Evolutionary conservation across 2,797 vertebrate genomes (phyloP).

Genomic region (Neosilurus hyrtlii): DNA sequence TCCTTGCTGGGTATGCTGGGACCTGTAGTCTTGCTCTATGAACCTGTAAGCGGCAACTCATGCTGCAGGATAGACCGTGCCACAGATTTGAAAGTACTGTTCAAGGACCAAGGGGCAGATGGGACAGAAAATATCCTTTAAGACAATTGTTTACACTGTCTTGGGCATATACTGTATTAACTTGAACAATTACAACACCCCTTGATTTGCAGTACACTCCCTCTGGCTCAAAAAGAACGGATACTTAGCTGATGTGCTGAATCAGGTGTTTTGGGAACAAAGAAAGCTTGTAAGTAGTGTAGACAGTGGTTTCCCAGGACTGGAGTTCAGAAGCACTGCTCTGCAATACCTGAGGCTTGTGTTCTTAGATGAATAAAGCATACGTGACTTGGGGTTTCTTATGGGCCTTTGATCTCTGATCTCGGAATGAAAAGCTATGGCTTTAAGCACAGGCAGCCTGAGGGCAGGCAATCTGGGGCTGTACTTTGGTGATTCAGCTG

Average conservation of each 20-base stretch:
- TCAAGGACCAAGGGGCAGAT: too few species aligned
- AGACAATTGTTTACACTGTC: not conserved
- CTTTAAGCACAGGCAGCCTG: constrained; percentile 30
- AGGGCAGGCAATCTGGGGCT: constrained; percentile 24
- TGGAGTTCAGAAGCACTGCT: constrained; percentile 1
- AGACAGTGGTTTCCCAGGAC: not conserved
- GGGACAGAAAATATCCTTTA: not conserved
- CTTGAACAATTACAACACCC: not conserved
- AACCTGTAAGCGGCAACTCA: too few species aligned
- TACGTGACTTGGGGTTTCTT: constrained; percentile 32
- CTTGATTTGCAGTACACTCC: not conserved
- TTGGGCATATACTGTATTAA: not conserved
- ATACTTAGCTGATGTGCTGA: constrained; percentile 19
- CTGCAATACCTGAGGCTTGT: constrained; percentile 3
- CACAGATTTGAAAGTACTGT: too few species aligned
- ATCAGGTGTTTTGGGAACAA: constrained; percentile 14
- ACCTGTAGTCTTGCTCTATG: too few species aligned
- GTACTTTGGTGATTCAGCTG: constrained; percentile 42
- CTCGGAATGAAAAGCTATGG: constrained; percentile 21
- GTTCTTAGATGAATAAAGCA: constrained; percentile 25
- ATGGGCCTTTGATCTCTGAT: constrained; percentile 31
- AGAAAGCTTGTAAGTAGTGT: constrained; percentile 6
- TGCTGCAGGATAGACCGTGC: too few species aligned
- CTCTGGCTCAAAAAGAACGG: not conserved
- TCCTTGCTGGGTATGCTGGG: too few species aligned